Base-by-base conservation (phyloP, 2,113 vertebrate species). In the Pelobates fuscus region DNA sequence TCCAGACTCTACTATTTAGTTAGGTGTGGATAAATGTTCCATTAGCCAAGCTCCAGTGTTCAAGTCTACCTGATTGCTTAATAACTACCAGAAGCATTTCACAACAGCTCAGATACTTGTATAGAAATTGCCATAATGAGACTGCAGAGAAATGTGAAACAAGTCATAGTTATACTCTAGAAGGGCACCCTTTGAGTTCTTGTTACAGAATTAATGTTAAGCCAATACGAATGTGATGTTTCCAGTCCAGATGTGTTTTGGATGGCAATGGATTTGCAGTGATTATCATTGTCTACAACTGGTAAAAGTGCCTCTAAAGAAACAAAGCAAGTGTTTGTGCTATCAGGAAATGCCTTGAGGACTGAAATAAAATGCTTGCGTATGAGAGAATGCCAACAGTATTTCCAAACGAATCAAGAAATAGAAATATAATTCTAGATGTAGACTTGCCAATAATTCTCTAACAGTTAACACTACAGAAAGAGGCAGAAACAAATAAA, bases 211-310 rank as follows among this genome's bases (percentile, higher is more conserved):
- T 49, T 25, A 24, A 3, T 57, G 37, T 17, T 74, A 46, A 65
- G 49, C 54, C 49, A 57, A 61, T 7, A 61, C 58, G 49, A 17
- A 18, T 29, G 43, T 27, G 52, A 49, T 26, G 23, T 27, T 65
- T 66, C 71, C 61, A 74, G 71, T 66, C 71, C 62, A 74, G 62
- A 66, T 66, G 62, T 66, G 71, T 58, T 46, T 73, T 63, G 49
- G 37, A 73, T 55, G 29, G 55, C 20, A 73, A 65, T 57, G 41
- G 44, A 43, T 52, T 62, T 32, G 44, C 62, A 52, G 32, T 57
- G 63, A 54, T 29, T n/a, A 65, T 27, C 24, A 58, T 62, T 58
- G 24, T 23, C 17, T 44, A 46, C 25, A n/a, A 24, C 57, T 74
- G 71, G 71, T 62, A 74, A 74, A 66, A 62, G 62, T 66, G 62